These are phyloP conservation scores for Eulemur macaco DNA, from an alignment of 2,113 vertebrate genomes.

Conservation along the genomic window DNA sequence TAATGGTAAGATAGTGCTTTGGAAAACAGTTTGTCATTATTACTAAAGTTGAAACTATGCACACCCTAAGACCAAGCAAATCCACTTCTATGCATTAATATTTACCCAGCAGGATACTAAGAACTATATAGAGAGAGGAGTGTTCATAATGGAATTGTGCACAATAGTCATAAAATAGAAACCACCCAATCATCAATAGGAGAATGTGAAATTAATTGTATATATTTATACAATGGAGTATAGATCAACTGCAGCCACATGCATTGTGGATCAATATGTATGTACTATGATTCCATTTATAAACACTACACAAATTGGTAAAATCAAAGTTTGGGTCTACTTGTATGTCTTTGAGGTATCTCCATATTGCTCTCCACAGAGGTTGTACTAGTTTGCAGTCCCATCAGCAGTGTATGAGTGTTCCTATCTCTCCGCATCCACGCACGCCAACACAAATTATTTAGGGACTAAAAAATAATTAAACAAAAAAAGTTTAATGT, in stretches of 20 bases:
- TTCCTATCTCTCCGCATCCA: too few species aligned
- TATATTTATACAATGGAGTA: background rate
- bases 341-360: too few species aligned
- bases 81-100: background rate
- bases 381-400: too few species aligned
- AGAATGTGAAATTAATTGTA: background rate
- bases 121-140: background rate
- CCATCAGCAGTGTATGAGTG: too few species aligned
- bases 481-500: background rate
- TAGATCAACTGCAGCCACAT: background rate
- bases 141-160: background rate
- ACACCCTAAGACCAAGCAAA: background rate
- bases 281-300: background rate
- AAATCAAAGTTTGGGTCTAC: background rate
- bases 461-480: too few species aligned
- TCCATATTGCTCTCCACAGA: too few species aligned
- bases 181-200: background rate
- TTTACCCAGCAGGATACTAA: background rate
- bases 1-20: background rate
- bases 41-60: background rate
- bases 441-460: too few species aligned
- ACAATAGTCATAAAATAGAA: background rate
- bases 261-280: background rate
- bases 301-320: background rate
- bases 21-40: background rate